Percentiles rank a stretch among this genome's conserved stretches.
Conservation (phyloP, 2,797 vertebrate genomes). For the Manis crassicaudata region DNA sequence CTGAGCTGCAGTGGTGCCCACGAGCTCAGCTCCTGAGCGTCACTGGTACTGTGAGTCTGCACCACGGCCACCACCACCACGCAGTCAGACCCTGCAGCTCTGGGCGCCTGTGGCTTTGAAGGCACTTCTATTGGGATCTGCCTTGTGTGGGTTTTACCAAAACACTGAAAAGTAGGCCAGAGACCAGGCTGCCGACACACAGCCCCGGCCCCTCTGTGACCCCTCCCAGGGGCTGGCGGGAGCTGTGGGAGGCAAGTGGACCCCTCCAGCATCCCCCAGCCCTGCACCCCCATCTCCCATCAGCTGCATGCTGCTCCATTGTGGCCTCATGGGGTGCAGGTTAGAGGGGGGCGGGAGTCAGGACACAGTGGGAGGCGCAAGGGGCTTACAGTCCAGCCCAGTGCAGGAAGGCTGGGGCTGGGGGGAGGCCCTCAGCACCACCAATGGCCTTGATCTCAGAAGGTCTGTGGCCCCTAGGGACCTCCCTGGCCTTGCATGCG, state of each 20-base stretch:
- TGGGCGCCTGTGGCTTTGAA: background rate
- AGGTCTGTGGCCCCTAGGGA: background rate
- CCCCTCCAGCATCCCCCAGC: accelerated
- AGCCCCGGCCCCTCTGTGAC: background rate
- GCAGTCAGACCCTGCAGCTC: background rate
- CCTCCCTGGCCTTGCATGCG: too few species aligned
- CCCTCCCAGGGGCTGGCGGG: background rate
- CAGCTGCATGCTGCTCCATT: background rate
- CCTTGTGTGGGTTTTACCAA: background rate
- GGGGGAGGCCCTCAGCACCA: background rate
- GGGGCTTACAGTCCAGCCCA: background rate
- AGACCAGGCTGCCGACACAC: background rate
- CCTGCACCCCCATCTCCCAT: background rate
- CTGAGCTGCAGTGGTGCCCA: background rate
- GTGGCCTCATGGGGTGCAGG: accelerated
- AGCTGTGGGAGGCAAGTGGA: background rate
- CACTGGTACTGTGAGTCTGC: background rate
- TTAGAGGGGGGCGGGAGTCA: background rate
- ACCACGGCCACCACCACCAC: accelerated
- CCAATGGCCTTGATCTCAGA: background rate
- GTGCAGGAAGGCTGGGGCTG: background rate
- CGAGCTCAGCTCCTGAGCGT: accelerated
- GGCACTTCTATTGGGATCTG: background rate
- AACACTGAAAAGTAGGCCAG: background rate
- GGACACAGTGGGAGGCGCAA: background rate